Evolutionary conservation across 2,113 vertebrate species (phyloP).

Genomic region (Donacobius atricapilla): DNA sequence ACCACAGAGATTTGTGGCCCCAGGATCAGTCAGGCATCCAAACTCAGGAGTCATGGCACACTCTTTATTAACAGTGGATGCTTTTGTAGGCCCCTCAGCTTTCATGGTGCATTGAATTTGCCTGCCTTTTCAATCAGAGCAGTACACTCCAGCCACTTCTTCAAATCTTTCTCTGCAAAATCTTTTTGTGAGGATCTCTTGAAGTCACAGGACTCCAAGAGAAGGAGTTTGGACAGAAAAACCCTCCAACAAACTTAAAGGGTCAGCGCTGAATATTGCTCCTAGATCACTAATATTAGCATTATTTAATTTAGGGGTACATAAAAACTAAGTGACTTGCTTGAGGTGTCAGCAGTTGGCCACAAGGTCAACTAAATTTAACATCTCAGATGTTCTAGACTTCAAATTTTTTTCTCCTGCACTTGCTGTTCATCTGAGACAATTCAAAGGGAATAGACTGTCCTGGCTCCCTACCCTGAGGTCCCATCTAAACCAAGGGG

Average conservation of each 20-base stretch:
- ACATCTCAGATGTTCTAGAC: not conserved
- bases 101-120: not conserved
- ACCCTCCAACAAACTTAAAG: not conserved
- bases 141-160: not conserved
- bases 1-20: not conserved
- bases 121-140: not conserved
- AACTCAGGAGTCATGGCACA: not conserved
- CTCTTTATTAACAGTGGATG: not conserved
- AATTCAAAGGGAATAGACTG: not conserved
- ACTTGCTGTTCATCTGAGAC: not conserved
- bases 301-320: not conserved
- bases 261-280: not conserved
- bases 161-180: not conserved
- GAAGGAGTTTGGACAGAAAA: not conserved
- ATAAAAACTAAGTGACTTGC: not conserved
- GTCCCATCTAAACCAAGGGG: not conserved
- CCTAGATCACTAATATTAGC: not conserved
- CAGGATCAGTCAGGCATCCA: not conserved
- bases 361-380: not conserved
- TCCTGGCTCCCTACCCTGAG: not conserved
- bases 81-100: not conserved
- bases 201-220: not conserved
- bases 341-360: not conserved
- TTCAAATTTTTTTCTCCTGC: not conserved
- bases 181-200: not conserved